Base-by-base conservation (phyloP, 2,888 invertebrate genomes). In the Anarsia innoxiella region DNA sequence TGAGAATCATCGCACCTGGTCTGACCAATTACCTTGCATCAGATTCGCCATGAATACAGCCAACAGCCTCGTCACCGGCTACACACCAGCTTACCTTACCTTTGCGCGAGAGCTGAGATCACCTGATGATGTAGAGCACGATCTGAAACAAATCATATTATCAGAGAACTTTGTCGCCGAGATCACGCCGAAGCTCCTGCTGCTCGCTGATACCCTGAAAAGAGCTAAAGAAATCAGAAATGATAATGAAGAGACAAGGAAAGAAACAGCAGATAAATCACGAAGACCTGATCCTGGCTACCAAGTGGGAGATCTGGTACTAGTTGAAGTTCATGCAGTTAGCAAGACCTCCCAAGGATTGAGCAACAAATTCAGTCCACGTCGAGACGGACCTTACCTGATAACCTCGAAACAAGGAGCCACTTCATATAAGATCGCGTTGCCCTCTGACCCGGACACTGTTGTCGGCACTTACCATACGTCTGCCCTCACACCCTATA, bases 51-150 rank as follows among this genome's bases (percentile, higher is more conserved):
- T 48, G 44, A 48, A 46, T 13, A 42, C 44, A 0, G 37, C 40
- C 1, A 12, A 0, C 0, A 16, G 23, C 1, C 4, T 1, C 0
- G 5, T 29, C 1, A 67, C 65, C 2, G 51, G 56, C 2, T 48
- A 42, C 12, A 47, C 61, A 1, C 46, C 66, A 2, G 64, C 67
- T 0, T 67, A 49, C 25, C 30, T 67, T 1, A 68, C 58, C 6
- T 62, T 59, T 34, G 69, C 56, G 0, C 38, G 68, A 33, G 65
- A 73, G 40, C 29, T 71, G 0, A 41, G 70, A n/a, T 58, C 59
- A 0, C 33, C 51, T 0, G 53, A 56, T 39, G 69, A 69, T 19
- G 51, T 55, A 4, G 23, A 42, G 3, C 44, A 48, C 25, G 61
- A 66, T 36, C 29, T 59, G 3, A 40, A 47, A 32, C 10, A 40